Conservation (phyloP, 2,888 invertebrate species). For the Acrocera orbiculus region DNA sequence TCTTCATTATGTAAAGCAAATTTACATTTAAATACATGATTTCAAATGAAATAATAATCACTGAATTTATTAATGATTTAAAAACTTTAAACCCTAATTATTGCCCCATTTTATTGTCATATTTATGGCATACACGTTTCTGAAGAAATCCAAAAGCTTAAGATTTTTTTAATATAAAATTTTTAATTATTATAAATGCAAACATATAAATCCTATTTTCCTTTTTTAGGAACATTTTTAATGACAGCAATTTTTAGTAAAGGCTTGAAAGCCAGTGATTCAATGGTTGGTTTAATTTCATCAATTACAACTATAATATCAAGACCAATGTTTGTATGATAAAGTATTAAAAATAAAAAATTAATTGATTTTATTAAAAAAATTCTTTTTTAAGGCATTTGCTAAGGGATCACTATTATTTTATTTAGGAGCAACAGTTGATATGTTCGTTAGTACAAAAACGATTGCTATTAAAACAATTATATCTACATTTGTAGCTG, state of each 20-base stretch:
- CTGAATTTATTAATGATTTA: neutral
- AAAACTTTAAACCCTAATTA: too few relatives aligned
- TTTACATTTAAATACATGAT: too few relatives aligned
- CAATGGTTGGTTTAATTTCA: constrained; percentile 26
- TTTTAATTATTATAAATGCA: neutral
- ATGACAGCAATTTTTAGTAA: constrained; percentile 29
- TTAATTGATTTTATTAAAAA: neutral
- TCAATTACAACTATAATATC: constrained; percentile 23
- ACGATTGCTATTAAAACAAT: constrained; percentile 29
- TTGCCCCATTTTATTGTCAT: neutral
- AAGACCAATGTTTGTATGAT: constrained; percentile 24
- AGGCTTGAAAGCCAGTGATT: constrained; percentile 22
- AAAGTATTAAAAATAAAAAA: too few relatives aligned
- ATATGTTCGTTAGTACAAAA: constrained; percentile 26
- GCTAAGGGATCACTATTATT: constrained; percentile 20
- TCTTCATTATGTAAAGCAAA: too few relatives aligned
- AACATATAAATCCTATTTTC: neutral
- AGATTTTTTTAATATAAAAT: neutral
- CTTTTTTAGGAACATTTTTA: constrained; percentile 23
- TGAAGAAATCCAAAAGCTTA: neutral
- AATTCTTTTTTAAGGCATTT: constrained; percentile 19
- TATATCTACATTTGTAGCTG: constrained; percentile 26
- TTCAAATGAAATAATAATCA: neutral
- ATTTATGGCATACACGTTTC: neutral
- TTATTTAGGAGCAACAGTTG: constrained; percentile 23